Percentiles rank a stretch among this genome's conserved stretches.
Evolutionary conservation across 1,140 invertebrate species (phyloP).

Genomic region (Trachelipus rathkii): DNA sequence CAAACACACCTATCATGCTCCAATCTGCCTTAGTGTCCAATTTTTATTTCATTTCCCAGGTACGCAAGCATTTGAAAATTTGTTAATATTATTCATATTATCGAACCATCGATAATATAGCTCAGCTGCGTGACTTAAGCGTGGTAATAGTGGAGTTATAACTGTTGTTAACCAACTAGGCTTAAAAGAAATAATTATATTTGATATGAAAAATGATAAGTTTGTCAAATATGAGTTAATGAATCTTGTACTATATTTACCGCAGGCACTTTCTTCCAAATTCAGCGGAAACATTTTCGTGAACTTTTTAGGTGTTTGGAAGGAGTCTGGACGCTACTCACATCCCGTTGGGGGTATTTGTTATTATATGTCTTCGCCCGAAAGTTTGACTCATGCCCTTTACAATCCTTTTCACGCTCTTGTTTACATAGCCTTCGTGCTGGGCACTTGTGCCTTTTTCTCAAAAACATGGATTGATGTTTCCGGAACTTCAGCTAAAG

Average conservation of each 20-base stretch:
- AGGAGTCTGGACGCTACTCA: slow-evolving; percentile 83
- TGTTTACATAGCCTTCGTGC: slow-evolving; percentile 98
- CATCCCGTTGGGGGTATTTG: slow-evolving; percentile 95
- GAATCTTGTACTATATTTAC: slow-evolving; percentile 34
- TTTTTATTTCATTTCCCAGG: slow-evolving; percentile 96
- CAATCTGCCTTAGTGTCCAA: slow-evolving; percentile 98
- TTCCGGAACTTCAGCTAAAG: slow-evolving; percentile 97
- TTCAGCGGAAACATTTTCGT: slow-evolving; percentile 96
- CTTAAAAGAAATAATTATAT: too few relatives aligned
- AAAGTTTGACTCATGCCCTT: slow-evolving; percentile 89
- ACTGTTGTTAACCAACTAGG: too few relatives aligned
- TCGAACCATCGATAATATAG: too few relatives aligned
- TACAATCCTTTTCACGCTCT: slow-evolving; percentile 96
- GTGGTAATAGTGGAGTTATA: too few relatives aligned
- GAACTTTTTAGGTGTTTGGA: slow-evolving; percentile 97
- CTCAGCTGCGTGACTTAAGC: too few relatives aligned
- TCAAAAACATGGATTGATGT: slow-evolving; percentile 99
- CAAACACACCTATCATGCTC: slow-evolving; percentile 98
- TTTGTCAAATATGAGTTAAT: neutral
- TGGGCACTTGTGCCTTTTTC: slow-evolving; percentile 99
- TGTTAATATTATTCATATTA: too few relatives aligned
- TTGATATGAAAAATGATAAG: too few relatives aligned
- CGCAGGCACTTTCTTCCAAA: slow-evolving; percentile 94
- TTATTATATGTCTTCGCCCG: slow-evolving; percentile 97
- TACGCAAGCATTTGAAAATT: slow-evolving; percentile 47